These are phyloP conservation scores for Menidia menidia DNA, from an alignment of 2,797 vertebrate species.

Conservation along the genomic window DNA sequence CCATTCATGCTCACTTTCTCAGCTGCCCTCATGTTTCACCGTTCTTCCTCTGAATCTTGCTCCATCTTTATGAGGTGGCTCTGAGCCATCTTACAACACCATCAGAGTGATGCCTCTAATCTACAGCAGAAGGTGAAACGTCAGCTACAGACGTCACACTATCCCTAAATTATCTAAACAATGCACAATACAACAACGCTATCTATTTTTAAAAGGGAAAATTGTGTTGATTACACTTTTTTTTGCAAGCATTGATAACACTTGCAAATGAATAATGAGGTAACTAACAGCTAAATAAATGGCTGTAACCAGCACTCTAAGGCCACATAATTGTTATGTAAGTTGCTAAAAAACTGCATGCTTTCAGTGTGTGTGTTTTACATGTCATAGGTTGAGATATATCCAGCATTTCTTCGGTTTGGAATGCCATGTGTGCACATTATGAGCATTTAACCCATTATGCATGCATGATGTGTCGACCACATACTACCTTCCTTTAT, in stretches of 20 bases:
- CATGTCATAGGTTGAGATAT: not conserved
- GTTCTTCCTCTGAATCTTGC: conserved; percentile 35
- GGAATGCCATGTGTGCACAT: not conserved
- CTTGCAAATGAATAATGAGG: not conserved
- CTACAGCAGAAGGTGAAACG: not conserved
- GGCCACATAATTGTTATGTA: not conserved
- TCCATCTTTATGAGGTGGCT: conserved; percentile 14
- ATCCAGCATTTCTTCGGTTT: not conserved
- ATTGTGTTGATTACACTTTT: too few species aligned
- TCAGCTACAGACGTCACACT: not conserved
- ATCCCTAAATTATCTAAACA: not conserved
- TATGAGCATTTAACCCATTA: not conserved
- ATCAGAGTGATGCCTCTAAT: conserved; percentile 1
- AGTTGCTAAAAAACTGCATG: not conserved
- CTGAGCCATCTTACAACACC: conserved; percentile 7
- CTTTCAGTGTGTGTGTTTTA: not conserved
- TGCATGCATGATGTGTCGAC: not conserved
- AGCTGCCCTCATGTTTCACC: conserved; percentile 36
- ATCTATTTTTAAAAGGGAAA: too few species aligned
- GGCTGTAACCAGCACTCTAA: not conserved
- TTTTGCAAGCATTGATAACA: not conserved
- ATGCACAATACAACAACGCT: too few species aligned
- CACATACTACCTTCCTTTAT: not conserved
- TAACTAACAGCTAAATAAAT: not conserved
- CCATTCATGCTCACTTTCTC: conserved; percentile 41